These are phyloP conservation scores for Myotis davidii DNA, from an alignment of 2,113 vertebrate species.

Conservation along the genomic window DNA sequence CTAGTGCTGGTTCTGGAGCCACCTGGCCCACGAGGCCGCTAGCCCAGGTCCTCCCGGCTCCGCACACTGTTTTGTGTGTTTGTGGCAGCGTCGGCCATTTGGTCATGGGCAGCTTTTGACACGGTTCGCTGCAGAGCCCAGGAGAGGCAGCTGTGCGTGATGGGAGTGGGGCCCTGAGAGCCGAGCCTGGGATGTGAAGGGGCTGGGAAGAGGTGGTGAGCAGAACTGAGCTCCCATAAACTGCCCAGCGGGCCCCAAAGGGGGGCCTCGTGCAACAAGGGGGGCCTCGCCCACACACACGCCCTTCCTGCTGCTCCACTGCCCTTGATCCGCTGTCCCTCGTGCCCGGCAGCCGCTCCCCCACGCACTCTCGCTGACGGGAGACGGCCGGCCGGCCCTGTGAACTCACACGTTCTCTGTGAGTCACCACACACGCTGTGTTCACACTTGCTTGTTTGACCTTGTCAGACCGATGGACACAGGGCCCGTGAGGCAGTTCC, in stretches of 20 bases:
- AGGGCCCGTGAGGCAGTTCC: fast-evolving
- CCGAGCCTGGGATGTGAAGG: neutral
- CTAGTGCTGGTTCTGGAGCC: too few species aligned
- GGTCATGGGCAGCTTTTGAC: neutral
- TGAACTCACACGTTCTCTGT: neutral
- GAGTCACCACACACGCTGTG: neutral
- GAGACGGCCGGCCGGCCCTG: neutral
- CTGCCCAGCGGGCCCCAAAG: neutral
- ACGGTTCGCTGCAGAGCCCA: neutral
- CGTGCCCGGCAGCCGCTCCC: neutral
- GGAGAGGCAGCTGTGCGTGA: neutral
- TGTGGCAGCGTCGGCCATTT: neutral
- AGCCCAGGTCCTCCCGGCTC: neutral
- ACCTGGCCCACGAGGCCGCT: too few species aligned
- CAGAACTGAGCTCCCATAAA: fast-evolving
- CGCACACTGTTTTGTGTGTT: neutral
- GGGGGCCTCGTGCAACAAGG: neutral
- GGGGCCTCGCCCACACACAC: too few species aligned
- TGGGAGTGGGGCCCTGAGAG: fast-evolving
- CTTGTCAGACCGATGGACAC: neutral
- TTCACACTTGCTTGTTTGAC: neutral
- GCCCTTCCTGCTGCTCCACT: too few species aligned
- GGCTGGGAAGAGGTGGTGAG: neutral
- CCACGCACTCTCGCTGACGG: fast-evolving
- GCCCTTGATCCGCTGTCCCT: too few species aligned